A percentile compares a stretch with the other conserved stretches of the same genome.
These are phyloP conservation scores for Hyles euphorbiae DNA, from an alignment of 1,140 invertebrate species.

Conservation along the genomic window DNA sequence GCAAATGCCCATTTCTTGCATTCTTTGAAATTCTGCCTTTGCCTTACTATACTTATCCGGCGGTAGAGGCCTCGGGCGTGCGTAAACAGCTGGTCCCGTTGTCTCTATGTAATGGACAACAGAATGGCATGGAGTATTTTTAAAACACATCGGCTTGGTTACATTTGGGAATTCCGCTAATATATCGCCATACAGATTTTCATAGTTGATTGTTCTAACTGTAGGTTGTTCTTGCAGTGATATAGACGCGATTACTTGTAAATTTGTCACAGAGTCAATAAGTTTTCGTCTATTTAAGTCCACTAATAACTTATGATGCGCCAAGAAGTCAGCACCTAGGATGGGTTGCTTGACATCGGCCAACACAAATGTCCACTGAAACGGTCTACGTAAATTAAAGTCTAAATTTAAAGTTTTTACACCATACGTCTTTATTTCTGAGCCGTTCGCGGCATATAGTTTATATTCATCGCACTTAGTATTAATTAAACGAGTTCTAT, in stretches of 20 bases:
- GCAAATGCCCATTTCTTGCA: conserved; percentile 21
- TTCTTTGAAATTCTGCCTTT: conserved; percentile 14
- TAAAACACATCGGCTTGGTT: conserved; percentile 13
- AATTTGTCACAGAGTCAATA: not conserved
- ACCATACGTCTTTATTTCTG: conserved; percentile 47
- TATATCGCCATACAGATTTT: conserved; percentile 8
- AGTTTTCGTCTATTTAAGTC: not conserved
- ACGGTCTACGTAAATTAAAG: conserved; percentile 34
- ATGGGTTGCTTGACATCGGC: conserved; percentile 26
- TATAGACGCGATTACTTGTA: not conserved
- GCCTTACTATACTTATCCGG: conserved; percentile 9
- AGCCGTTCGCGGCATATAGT: conserved; percentile 27
- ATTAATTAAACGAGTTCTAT: not conserved
- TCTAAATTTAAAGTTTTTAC: conserved; percentile 26
- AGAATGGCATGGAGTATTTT: conserved; percentile 11
- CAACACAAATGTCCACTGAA: conserved; percentile 49
- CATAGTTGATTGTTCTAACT: conserved; percentile 11
- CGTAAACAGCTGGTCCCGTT: conserved; percentile 1
- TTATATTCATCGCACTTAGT: conserved; percentile 16
- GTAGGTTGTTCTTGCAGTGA: not conserved
- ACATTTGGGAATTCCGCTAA: conserved; percentile 12
- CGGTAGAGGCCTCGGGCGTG: not conserved
- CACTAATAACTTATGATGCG: not conserved
- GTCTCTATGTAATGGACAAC: conserved; percentile 16
- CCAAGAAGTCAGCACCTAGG: conserved; percentile 5